Evolutionary conservation across 1,140 invertebrate genomes (phyloP).

Genomic region (Apis florea): DNA sequence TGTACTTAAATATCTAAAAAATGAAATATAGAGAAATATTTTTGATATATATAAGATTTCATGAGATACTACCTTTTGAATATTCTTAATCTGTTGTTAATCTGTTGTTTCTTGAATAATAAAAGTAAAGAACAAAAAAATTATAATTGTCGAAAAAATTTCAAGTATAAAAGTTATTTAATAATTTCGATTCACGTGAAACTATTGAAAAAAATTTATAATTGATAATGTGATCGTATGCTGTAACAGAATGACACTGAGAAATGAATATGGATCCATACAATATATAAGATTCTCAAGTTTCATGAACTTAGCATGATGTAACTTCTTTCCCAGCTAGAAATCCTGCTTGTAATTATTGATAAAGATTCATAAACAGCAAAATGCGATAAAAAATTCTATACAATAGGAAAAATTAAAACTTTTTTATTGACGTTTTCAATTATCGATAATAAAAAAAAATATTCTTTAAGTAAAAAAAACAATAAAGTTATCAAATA

Average conservation of each 20-base stretch:
- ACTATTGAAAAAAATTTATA: background rate
- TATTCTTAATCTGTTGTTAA: no score
- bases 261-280: no score
- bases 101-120: no score
- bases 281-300: conserved; percentile 7
- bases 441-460: background rate
- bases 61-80: no score
- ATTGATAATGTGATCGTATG: background rate
- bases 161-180: background rate
- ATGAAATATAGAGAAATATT: background rate
- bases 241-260: background rate
- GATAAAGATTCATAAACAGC: conserved; percentile 5
- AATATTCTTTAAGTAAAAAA: no score
- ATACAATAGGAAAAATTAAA: background rate
- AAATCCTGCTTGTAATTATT: background rate
- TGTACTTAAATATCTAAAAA: background rate
- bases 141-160: background rate
- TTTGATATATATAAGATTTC: no score
- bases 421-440: background rate
- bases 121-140: background rate
- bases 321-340: background rate
- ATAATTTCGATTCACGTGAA: no score
- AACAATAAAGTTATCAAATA: background rate
- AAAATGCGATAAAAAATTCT: background rate
- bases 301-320: conserved; percentile 12